Percentiles rank a stretch among this genome's conserved stretches.
Conservation (phyloP, 2,797 vertebrate species). For the Microhierax caerulescens region DNA sequence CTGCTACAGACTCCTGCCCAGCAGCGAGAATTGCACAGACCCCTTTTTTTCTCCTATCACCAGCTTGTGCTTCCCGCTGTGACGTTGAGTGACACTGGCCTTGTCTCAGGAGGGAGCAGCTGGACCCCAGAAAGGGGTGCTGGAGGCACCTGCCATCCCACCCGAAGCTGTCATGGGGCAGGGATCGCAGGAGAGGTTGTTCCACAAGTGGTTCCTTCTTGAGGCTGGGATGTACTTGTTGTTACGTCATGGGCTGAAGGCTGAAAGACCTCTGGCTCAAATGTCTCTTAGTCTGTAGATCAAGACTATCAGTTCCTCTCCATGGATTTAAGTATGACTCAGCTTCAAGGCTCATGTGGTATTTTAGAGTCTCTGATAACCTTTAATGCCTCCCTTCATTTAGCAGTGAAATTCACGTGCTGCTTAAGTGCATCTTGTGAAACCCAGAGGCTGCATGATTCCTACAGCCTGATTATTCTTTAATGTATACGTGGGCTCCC, state of each 20-base stretch:
- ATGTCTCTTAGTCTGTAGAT: not conserved
- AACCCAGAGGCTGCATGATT: not conserved
- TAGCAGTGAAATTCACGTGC: not conserved
- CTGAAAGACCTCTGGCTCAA: not conserved
- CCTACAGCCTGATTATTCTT: not conserved
- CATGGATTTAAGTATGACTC: not conserved
- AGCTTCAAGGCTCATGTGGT: not conserved
- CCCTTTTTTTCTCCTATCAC: not conserved
- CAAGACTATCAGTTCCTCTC: not conserved
- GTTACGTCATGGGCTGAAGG: fast-evolving
- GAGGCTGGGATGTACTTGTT: not conserved
- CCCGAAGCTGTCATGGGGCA: not conserved
- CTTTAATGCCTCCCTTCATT: not conserved
- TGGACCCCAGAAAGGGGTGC: not conserved
- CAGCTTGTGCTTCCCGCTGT: fast-evolving
- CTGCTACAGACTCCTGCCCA: not conserved
- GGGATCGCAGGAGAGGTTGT: not conserved
- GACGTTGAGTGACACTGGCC: not conserved
- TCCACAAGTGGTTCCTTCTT: not conserved
- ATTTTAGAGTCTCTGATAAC: not conserved
- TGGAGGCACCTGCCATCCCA: not conserved
- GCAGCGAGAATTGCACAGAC: not conserved
- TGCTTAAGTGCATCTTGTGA: not conserved
- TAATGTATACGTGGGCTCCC: not conserved
- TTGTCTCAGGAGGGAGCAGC: not conserved